Base-by-base conservation (phyloP, 2,113 vertebrate genomes). In the Aphelocoma coerulescens region DNA sequence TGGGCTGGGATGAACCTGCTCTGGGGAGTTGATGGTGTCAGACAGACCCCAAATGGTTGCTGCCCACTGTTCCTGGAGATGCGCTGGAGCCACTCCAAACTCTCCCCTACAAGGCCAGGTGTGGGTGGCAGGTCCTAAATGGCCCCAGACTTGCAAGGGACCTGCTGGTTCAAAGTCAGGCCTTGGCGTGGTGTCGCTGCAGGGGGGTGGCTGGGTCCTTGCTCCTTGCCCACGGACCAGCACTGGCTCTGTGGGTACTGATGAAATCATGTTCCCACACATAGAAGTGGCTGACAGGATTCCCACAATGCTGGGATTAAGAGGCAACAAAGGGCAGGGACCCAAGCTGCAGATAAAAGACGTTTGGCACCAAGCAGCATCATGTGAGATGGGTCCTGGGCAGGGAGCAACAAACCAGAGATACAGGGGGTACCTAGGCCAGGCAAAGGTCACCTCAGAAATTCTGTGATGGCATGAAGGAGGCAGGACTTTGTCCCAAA, bases 1-100 rank as follows among this genome's bases (percentile, higher is more conserved):
- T 2, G 6, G 59, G 9, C 22, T 83, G 62, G 19, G 19, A 8
- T 8, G 11, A 15, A 27, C 26, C 19, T 0, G 0, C 49, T 10
- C 75, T 13, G 54, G 65, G 61, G 72, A 24, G 32, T 0, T 18
- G 30, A 4, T 11, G 11, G n/a, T 30, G 11, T 9, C 27, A 46
- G 41, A 55, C 13, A 69, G 18, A 55, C 11, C 7, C 22, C 7
- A 1, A 39, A n/a, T 0, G 3, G 20, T 62, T 13, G 10, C 32
- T 51, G 51, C 35, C 23, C 5, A 1, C 23, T 26, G 13, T 6
- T 35, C 37, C 67, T 58, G 46, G 10, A 55, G 7, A 27, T 1
- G 13, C 8, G 17, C 9, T 28, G 55, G 33, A 13, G 6, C 24
- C 4, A 3, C 67, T 58, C 46, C 59, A 49, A 44, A 8, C 32